Evolutionary conservation across 1,140 invertebrate species (phyloP).

Genomic region (Dendroctonus ponderosae): DNA sequence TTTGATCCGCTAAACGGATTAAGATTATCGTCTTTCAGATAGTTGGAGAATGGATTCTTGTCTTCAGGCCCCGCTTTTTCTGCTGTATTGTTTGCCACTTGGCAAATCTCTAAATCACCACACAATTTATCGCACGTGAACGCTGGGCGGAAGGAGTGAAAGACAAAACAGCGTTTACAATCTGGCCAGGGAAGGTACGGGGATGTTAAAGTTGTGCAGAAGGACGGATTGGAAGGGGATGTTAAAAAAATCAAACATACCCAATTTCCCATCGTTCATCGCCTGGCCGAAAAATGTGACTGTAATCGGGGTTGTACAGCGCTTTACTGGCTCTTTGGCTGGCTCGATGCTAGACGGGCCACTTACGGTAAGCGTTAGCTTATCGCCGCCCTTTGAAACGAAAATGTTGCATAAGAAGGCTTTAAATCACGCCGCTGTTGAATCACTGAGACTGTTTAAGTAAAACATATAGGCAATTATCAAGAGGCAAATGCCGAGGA

Average conservation of each 20-base stretch:
- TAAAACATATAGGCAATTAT: constrained; percentile 18
- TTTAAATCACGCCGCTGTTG: no score
- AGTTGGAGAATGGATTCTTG: constrained; percentile 49
- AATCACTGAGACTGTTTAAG: background rate
- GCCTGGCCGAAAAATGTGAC: constrained; percentile 58
- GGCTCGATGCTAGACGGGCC: constrained; percentile 39
- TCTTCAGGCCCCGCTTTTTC: constrained; percentile 31
- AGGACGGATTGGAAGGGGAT: background rate
- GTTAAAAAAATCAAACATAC: constrained; percentile 34
- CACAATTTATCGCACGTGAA: background rate
- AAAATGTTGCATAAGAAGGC: no score
- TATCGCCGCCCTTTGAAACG: constrained; percentile 64
- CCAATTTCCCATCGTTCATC: constrained; percentile 52
- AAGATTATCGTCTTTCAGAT: constrained; percentile 56
- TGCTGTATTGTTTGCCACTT: constrained; percentile 31
- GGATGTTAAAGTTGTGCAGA: background rate
- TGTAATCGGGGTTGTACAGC: constrained; percentile 54
- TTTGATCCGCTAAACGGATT: constrained; percentile 55
- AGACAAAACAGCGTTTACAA: background rate
- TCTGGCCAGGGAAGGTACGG: background rate
- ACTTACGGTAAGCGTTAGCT: constrained; percentile 66
- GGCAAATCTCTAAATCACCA: constrained; percentile 30
- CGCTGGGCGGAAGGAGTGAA: background rate
- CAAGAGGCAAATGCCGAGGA: constrained; percentile 28
- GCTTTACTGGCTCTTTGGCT: constrained; percentile 39